Evolutionary conservation across 2,797 vertebrate species (phyloP).

Genomic region (Girardinus metallicus): DNA sequence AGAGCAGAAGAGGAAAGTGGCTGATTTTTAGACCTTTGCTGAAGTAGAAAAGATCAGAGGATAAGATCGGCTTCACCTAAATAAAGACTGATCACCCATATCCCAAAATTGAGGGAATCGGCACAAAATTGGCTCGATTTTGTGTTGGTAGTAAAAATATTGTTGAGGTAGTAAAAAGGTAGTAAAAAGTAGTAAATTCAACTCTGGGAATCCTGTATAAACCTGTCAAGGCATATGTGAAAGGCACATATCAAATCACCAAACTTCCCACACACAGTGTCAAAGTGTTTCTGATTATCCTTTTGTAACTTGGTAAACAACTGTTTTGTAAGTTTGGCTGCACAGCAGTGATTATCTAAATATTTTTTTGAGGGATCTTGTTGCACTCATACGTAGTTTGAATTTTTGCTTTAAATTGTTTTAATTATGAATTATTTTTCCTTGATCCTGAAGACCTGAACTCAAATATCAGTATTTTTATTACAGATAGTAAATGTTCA

Average conservation of each 20-base stretch:
- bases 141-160: no score
- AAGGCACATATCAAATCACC: not conserved
- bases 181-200: no score
- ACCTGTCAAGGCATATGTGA: not conserved
- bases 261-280: not conserved
- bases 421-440: not conserved
- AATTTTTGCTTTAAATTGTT: not conserved
- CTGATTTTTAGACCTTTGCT: no score
- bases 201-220: no score
- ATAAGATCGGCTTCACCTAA: no score
- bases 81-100: no score
- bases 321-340: not conserved
- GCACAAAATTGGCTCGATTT: no score
- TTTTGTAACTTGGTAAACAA: not conserved
- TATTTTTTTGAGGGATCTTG: not conserved
- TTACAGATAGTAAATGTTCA: not conserved
- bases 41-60: no score
- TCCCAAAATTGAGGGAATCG: no score
- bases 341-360: not conserved
- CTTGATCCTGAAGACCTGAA: not conserved
- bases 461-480: not conserved
- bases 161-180: no score
- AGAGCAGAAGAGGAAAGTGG: no score
- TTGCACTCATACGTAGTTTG: not conserved
- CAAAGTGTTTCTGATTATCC: not conserved